These are phyloP conservation scores for Cyclargus thomasi DNA, from an alignment of 1,140 invertebrate species.

Conservation along the genomic window DNA sequence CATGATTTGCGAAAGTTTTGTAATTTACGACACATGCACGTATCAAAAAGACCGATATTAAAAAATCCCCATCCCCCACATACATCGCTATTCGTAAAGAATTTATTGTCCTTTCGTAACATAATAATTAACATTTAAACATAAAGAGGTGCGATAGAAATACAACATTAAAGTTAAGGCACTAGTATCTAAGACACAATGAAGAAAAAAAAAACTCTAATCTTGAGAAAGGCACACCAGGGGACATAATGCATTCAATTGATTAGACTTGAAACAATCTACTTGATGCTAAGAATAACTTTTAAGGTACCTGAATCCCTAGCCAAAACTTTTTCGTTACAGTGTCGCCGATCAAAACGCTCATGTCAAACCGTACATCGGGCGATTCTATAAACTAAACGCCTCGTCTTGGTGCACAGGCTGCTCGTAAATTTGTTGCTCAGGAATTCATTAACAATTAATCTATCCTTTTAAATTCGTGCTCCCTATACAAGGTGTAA, in stretches of 20 bases:
- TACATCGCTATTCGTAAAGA: neutral
- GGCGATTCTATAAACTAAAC: too few relatives aligned
- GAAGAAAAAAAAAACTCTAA: neutral
- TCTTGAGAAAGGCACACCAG: neutral
- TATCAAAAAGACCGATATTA: neutral
- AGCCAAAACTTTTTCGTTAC: too few relatives aligned
- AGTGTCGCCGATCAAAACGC: too few relatives aligned
- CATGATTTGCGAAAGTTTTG: neutral
- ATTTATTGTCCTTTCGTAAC: neutral
- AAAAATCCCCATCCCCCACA: neutral
- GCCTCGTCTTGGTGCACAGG: too few relatives aligned
- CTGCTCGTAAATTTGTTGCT: too few relatives aligned
- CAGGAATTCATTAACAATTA: too few relatives aligned
- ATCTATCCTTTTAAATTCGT: too few relatives aligned
- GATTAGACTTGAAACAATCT: neutral
- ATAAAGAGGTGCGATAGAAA: neutral
- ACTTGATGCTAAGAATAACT: too few relatives aligned
- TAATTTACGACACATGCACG: neutral
- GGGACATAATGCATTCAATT: neutral
- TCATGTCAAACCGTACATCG: too few relatives aligned
- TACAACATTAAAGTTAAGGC: neutral
- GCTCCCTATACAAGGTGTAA: too few relatives aligned
- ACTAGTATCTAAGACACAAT: conserved; percentile 7
- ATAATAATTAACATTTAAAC: neutral
- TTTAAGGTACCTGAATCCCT: too few relatives aligned